These are phyloP conservation scores for Hyperoplus immaculatus DNA, from an alignment of 2,797 vertebrate genomes.

Conservation along the genomic window DNA sequence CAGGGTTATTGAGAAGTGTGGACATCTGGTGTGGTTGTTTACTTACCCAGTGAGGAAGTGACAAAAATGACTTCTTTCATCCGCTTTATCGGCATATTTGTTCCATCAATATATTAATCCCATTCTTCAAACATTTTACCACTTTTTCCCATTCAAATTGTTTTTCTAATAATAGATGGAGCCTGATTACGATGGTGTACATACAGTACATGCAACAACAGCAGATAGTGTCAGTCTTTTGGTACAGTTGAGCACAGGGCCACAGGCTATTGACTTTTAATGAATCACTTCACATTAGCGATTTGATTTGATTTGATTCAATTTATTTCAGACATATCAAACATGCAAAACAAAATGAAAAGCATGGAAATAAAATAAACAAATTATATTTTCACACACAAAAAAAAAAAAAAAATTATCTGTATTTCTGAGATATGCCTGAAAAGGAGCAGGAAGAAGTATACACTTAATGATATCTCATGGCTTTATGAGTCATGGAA, in stretches of 20 bases:
- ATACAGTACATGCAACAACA: constrained; percentile 8
- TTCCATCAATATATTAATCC: constrained; percentile 64
- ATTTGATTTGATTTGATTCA: neutral
- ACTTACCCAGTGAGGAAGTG: constrained; percentile 70
- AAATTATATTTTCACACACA: too few relatives aligned
- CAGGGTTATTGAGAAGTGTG: constrained; percentile 33
- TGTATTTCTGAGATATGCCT: too few relatives aligned
- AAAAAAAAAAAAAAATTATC: too few relatives aligned
- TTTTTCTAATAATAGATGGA: constrained; percentile 40
- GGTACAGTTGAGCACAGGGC: neutral
- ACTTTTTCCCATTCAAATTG: constrained; percentile 35
- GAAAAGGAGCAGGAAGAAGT: too few relatives aligned
- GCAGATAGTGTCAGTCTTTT: constrained; percentile 8
- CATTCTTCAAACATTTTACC: constrained; percentile 33
- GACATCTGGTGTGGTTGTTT: constrained; percentile 74
- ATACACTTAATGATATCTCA: too few relatives aligned
- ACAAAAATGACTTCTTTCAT: constrained; percentile 69
- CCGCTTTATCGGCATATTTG: constrained; percentile 69
- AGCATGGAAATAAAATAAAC: too few relatives aligned
- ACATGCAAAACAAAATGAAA: too few relatives aligned
- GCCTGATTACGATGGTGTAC: constrained; percentile 45
- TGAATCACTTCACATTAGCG: constrained; percentile 33
- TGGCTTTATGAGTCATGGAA: constrained; percentile 18
- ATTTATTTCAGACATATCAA: too few relatives aligned
- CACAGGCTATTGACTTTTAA: neutral